Conservation (phyloP, 2,888 invertebrate genomes). For the Incurvaria masculella region DNA sequence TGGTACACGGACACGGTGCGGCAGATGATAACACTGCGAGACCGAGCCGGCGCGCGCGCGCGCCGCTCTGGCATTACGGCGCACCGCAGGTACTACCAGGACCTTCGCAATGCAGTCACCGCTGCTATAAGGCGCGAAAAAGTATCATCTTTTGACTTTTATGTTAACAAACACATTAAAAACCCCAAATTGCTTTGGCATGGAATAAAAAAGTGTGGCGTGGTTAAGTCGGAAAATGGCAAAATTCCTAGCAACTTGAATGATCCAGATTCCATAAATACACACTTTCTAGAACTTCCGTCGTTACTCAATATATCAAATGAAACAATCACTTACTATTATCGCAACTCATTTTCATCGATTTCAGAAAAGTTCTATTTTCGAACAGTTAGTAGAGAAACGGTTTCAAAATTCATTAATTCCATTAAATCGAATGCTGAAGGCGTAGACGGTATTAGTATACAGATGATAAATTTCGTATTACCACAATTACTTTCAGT, state of each 20-base stretch:
- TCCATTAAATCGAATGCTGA: slow-evolving; percentile 10
- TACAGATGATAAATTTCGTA: slow-evolving; percentile 12
- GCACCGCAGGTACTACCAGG: neutral
- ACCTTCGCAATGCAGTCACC: slow-evolving; percentile 11
- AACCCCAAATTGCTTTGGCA: slow-evolving; percentile 10
- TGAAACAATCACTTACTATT: neutral
- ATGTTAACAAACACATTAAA: slow-evolving; percentile 11
- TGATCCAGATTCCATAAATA: slow-evolving; percentile 1
- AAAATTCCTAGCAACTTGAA: neutral
- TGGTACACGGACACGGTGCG: neutral
- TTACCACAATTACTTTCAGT: slow-evolving; percentile 9
- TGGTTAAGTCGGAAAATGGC: neutral
- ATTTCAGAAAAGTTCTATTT: neutral
- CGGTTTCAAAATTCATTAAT: slow-evolving; percentile 8
- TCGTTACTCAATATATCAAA: neutral
- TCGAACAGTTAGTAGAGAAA: neutral
- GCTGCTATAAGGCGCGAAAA: slow-evolving; percentile 12
- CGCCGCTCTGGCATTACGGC: neutral
- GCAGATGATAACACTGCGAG: neutral
- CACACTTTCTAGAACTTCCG: slow-evolving; percentile 1
- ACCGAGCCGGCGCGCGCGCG: neutral
- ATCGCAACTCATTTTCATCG: neutral
- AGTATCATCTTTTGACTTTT: slow-evolving; percentile 11
- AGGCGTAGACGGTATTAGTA: slow-evolving; percentile 10
- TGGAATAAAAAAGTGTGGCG: slow-evolving; percentile 1